Percentiles rank a stretch among this genome's conserved stretches.
phyloP scores from a whole-genome alignment of 1,140 invertebrate genomes.

The Drosophila persimilis region DNA sequence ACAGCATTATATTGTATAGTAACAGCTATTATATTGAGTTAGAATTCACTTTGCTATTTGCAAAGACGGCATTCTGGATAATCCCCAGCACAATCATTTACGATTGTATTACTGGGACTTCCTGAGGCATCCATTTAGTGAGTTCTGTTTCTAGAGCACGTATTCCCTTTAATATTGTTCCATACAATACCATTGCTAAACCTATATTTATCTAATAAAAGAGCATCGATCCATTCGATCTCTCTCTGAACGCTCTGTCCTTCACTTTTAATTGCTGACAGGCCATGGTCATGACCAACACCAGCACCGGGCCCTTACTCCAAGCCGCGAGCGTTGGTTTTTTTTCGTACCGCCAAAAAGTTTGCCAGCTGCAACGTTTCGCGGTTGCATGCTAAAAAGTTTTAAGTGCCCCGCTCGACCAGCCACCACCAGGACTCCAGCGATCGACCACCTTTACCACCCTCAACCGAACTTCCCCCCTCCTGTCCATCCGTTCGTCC shows the following conservation, averaged over 20 bases:
- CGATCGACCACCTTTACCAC: constrained; percentile 18
- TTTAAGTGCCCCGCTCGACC: constrained; percentile 73
- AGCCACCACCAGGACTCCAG: constrained; percentile 3
- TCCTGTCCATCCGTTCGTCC: constrained; percentile 21
- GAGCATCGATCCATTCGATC: too few relatives aligned
- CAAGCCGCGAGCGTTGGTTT: not conserved
- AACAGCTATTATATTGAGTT: too few relatives aligned
- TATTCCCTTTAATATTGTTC: too few relatives aligned
- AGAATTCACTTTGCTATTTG: too few relatives aligned
- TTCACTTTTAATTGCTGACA: constrained; percentile 63
- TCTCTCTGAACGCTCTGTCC: not conserved
- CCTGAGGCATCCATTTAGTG: too few relatives aligned
- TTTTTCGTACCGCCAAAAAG: constrained; percentile 39
- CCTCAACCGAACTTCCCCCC: not conserved
- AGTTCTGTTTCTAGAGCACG: too few relatives aligned
- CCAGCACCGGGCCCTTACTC: constrained; percentile 9
- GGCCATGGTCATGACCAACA: constrained; percentile 44
- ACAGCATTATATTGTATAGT: too few relatives aligned
- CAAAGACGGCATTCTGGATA: too few relatives aligned
- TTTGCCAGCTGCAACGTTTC: constrained; percentile 66
- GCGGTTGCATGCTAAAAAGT: constrained; percentile 78
- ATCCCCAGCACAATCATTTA: too few relatives aligned
- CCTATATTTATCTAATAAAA: too few relatives aligned
- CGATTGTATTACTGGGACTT: too few relatives aligned
- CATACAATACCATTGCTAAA: too few relatives aligned